Evolutionary conservation across 1,140 invertebrate genomes (phyloP).

Genomic region (Lordiphosa stackelbergi): DNA sequence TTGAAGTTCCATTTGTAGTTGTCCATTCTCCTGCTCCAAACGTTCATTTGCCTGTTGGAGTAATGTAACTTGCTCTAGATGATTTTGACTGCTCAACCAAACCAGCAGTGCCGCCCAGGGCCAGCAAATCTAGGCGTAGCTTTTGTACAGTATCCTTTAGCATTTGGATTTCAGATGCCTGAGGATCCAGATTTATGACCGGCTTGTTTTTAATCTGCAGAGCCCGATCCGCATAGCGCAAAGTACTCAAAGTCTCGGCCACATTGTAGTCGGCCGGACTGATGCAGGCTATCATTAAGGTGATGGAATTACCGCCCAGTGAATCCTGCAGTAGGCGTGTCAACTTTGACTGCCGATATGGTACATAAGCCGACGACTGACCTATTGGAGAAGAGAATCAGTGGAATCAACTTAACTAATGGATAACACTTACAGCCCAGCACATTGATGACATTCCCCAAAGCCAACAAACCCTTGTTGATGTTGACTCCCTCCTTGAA

Average conservation of each 20-base stretch:
- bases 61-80: too few relatives aligned
- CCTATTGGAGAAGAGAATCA: constrained; percentile 34
- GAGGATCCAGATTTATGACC: constrained; percentile 91
- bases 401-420: too few relatives aligned
- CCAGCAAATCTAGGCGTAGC: constrained; percentile 80
- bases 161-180: constrained; percentile 83
- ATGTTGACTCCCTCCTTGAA: constrained; percentile 96
- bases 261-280: constrained; percentile 93
- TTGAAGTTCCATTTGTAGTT: too few relatives aligned
- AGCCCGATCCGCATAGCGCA: constrained; percentile 94
- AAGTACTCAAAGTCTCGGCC: constrained; percentile 92
- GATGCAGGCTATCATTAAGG: constrained; percentile 95
- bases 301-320: constrained; percentile 94
- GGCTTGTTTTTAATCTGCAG: constrained; percentile 95
- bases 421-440: constrained; percentile 80
- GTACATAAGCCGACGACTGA: constrained; percentile 83
- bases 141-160: constrained; percentile 83
- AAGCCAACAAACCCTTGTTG: constrained; percentile 91
- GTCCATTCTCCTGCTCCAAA: too few relatives aligned
- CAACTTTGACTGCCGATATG: constrained; percentile 94
- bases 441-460: constrained; percentile 96
- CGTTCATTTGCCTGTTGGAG: too few relatives aligned
- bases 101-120: too few relatives aligned
- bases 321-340: constrained; percentile 94
- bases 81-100: too few relatives aligned